Percentiles rank a stretch among this genome's conserved stretches.
Evolutionary conservation across 2,797 vertebrate genomes (phyloP).

Genomic region (Acanthis flammea): DNA sequence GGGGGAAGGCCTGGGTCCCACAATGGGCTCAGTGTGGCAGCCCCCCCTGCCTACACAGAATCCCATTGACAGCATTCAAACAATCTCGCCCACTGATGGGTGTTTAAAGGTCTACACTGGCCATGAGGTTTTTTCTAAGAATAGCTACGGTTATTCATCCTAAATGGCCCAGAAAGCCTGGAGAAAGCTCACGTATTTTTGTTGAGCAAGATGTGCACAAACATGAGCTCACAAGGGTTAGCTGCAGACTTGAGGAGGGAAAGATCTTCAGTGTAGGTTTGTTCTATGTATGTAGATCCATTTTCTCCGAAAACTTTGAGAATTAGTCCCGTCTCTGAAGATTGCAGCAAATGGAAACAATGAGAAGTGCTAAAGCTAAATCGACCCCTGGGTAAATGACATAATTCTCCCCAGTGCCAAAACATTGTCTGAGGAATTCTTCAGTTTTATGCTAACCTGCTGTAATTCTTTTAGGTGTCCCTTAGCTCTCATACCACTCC

Average conservation of each 20-base stretch:
- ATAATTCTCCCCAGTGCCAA: conserved; percentile 32
- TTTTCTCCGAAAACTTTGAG: not conserved
- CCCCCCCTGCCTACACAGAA: conserved; percentile 15
- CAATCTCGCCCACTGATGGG: not conserved
- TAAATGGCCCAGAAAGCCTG: conserved; percentile 39
- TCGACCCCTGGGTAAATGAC: conserved; percentile 18
- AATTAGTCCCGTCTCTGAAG: not conserved
- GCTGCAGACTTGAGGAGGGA: not conserved
- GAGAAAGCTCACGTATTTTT: conserved; percentile 36
- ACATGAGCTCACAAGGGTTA: not conserved
- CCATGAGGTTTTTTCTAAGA: conserved; percentile 32
- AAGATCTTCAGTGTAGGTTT: not conserved
- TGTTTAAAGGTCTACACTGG: conserved; percentile 10
- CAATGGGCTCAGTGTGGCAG: conserved; percentile 52
- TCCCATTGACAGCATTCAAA: conserved; percentile 37
- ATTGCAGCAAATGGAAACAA: conserved; percentile 56
- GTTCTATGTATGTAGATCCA: not conserved
- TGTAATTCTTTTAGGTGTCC: conserved; percentile 24
- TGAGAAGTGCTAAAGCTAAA: conserved; percentile 39
- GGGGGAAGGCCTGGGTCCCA: not conserved
- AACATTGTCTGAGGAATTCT: conserved; percentile 24
- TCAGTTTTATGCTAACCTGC: conserved; percentile 20
- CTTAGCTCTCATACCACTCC: conserved; percentile 8
- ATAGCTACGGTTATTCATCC: conserved; percentile 30
- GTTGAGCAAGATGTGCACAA: not conserved